phyloP scores from a whole-genome alignment of 2,797 vertebrate species.

The Poeciliopsis infans region DNA sequence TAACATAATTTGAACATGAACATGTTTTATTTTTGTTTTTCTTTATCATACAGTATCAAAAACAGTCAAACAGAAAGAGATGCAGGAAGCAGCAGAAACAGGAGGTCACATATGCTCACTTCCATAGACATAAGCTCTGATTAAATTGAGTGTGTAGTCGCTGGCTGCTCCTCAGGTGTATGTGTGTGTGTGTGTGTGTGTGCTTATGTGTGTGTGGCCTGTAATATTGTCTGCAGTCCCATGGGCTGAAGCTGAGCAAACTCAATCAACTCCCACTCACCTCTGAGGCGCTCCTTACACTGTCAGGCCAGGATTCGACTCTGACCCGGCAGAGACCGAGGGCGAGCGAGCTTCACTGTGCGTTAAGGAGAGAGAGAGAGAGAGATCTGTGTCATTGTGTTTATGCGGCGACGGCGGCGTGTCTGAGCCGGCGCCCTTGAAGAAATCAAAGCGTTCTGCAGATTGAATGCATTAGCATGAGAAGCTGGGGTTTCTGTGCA shows the following conservation, averaged over 20 bases:
- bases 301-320: conserved; percentile 67
- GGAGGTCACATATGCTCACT: conserved; percentile 77
- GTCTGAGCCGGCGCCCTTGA: conserved; percentile 70
- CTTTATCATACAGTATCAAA: background rate
- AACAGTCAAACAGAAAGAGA: background rate
- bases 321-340: conserved; percentile 26
- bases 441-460: conserved; percentile 60
- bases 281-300: conserved; percentile 63
- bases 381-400: conserved; percentile 4
- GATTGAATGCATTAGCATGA: conserved; percentile 57
- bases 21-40: background rate
- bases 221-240: conserved; percentile 79
- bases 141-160: conserved; percentile 79
- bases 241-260: conserved; percentile 77
- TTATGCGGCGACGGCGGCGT: conserved; percentile 56
- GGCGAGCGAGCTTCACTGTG: conserved; percentile 14
- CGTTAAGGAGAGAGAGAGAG: background rate
- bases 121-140: conserved; percentile 78
- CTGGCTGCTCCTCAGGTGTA: conserved; percentile 58
- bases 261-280: conserved; percentile 82
- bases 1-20: background rate
- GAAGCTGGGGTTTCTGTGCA: conserved; percentile 40
- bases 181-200: conserved; percentile 27
- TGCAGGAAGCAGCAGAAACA: conserved; percentile 37
- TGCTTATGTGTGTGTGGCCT: conserved; percentile 49